These are phyloP conservation scores for Eledone cirrhosa DNA, from an alignment of 2,888 invertebrate genomes.

Conservation along the genomic window DNA sequence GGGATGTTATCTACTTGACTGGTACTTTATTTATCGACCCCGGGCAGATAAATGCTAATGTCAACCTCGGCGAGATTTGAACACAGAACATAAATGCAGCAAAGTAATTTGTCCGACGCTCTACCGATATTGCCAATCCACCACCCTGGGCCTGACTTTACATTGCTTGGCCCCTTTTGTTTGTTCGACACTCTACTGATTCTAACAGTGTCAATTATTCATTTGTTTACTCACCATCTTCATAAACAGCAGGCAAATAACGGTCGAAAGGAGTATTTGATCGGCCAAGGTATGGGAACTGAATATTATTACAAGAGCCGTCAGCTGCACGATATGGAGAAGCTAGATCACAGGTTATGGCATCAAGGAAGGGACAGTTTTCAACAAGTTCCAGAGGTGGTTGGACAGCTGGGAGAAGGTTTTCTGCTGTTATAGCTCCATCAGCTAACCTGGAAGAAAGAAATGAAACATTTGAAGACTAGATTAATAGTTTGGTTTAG, in stretches of 20 bases:
- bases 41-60: too few species aligned
- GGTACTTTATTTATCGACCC: too few species aligned
- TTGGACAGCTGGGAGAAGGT: not conserved
- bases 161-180: not conserved
- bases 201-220: too few species aligned
- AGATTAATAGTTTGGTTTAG: too few species aligned
- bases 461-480: too few species aligned
- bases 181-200: not conserved
- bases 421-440: slow-evolving; percentile 11
- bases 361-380: not conserved
- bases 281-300: slow-evolving; percentile 42
- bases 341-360: slow-evolving; percentile 32
- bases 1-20: too few species aligned
- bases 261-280: slow-evolving; percentile 42
- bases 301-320: slow-evolving; percentile 45
- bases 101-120: too few species aligned
- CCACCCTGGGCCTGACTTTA: not conserved
- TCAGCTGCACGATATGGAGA: slow-evolving; percentile 39
- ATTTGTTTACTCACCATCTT: slow-evolving; percentile 40
- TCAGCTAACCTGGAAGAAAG: not conserved
- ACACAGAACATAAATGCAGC: too few species aligned
- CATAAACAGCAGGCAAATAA: slow-evolving; percentile 40
- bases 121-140: too few species aligned
- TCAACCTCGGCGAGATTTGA: too few species aligned
- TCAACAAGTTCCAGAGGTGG: slow-evolving; percentile 5